These are phyloP conservation scores for Phthorimaea operculella DNA, from an alignment of 1,140 invertebrate species.

Conservation along the genomic window DNA sequence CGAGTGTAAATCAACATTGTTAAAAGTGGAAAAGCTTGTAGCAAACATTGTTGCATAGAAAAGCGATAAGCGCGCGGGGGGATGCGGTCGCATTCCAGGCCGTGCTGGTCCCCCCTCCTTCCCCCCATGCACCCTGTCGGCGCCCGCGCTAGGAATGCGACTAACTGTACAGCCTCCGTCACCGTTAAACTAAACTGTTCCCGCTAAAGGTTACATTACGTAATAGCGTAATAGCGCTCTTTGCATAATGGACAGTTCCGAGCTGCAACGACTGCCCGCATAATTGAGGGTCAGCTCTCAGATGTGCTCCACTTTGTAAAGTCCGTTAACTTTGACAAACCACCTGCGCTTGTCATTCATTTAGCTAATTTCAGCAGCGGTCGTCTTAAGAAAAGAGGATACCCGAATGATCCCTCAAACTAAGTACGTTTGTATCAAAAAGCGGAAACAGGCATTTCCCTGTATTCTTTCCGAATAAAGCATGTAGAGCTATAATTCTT, in stretches of 20 bases:
- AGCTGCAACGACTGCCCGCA: background rate
- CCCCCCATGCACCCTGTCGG: constrained; percentile 42
- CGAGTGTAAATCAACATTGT: too few relatives aligned
- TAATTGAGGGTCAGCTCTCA: constrained; percentile 5
- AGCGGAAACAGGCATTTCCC: too few relatives aligned
- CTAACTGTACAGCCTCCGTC: constrained; percentile 59
- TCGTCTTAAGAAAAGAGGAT: background rate
- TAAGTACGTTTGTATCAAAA: too few relatives aligned
- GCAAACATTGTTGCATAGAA: background rate
- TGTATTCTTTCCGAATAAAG: too few relatives aligned
- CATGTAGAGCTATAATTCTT: too few relatives aligned
- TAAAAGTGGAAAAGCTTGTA: constrained; percentile 1
- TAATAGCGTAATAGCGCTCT: constrained; percentile 25
- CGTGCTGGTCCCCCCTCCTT: constrained; percentile 24
- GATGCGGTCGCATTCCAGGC: constrained; percentile 43
- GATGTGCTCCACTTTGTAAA: constrained; percentile 3
- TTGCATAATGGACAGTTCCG: constrained; percentile 17
- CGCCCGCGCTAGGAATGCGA: constrained; percentile 52
- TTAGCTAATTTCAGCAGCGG: background rate
- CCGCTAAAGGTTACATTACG: constrained; percentile 47
- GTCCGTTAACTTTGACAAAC: constrained; percentile 1
- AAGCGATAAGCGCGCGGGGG: constrained; percentile 3
- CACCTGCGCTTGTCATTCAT: background rate
- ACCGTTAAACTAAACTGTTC: constrained; percentile 57
- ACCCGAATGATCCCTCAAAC: too few relatives aligned